Base-by-base conservation (phyloP, 2,888 invertebrate species). In the Hypercompe scribonia region DNA sequence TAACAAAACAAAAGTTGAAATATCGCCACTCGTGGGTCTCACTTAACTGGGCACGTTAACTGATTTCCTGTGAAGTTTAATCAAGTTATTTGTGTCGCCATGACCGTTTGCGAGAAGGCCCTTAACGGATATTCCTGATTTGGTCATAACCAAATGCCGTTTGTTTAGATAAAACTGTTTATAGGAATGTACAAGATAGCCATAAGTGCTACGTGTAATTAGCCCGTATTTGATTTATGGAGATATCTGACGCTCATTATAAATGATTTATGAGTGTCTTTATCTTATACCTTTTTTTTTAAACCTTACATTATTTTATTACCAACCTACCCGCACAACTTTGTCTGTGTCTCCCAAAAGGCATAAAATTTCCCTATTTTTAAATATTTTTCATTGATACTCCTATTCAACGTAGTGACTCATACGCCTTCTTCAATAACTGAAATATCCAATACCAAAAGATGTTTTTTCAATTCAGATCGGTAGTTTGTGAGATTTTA, bases 1-100 rank as follows among this genome's bases (percentile, higher is more conserved):
- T n/a, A n/a, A 13, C 72, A 58, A 70, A 65, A 68, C 50, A 65
- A 72, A 58, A 73, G 75, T 70, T 76, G 74, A 71, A 54, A 42
- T 84, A 78, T 76, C 79, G 31, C 63, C 4, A 11, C 18, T 15
- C 63, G 42, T 54, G 63, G 83, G 81, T 77, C 83, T 75, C 64
- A 71, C 24, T 7, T 28, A 70, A 77, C 81, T 84, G 79, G 85
- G 42, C 65, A 64, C 54, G 34, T 82, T 86, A 86, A 86, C 88
- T 84, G 86, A 88, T 88, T 81, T 84, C 77, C 82, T 83, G 88
- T 86, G 88, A 88, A 77, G 68, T 71, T 77, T 87, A 87, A 88
- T 87, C 87, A 88, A 87, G 87, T 86, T 87, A 87, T 88, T 87
- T 87, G 83, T 84, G 84, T 71, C 76, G 70, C 71, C 75, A 65